phyloP scores from a whole-genome alignment of 2,888 invertebrate species.

The Bembecia ichneumoniformis region DNA sequence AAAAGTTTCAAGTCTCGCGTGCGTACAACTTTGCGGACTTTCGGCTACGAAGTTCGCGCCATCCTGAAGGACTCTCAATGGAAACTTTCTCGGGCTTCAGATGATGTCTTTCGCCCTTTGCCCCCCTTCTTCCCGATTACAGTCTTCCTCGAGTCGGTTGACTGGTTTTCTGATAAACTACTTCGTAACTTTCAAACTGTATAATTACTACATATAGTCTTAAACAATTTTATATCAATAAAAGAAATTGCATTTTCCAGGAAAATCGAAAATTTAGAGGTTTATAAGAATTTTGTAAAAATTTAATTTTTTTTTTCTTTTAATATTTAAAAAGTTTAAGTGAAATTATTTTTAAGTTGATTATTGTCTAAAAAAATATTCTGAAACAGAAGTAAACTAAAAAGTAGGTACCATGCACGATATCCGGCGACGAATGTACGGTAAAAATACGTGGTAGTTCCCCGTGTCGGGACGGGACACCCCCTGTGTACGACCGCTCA shows the following conservation, averaged over 20 bases:
- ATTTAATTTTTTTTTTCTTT: too few relatives aligned
- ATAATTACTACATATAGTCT: neutral
- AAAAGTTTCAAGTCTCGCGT: slow-evolving; percentile 44
- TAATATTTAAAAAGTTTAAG: too few relatives aligned
- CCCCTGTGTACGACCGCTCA: slow-evolving; percentile 42
- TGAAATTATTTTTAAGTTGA: neutral
- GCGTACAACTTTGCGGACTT: slow-evolving; percentile 54
- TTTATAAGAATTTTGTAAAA: too few relatives aligned
- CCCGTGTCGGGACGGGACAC: neutral
- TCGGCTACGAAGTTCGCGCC: slow-evolving; percentile 54
- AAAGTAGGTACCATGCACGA: slow-evolving; percentile 1
- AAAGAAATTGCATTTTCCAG: too few relatives aligned
- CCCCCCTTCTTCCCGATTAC: slow-evolving; percentile 4
- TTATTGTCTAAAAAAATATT: neutral
- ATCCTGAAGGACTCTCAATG: slow-evolving; percentile 42
- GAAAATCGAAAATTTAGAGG: too few relatives aligned
- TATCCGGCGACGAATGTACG: slow-evolving; percentile 7
- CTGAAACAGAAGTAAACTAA: neutral
- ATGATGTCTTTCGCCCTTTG: slow-evolving; percentile 3
- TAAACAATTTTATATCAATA: too few relatives aligned
- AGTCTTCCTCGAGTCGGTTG: neutral
- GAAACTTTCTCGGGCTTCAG: slow-evolving; percentile 31
- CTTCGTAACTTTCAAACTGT: neutral
- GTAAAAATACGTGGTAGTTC: neutral
- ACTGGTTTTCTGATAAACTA: neutral